Evolutionary conservation across 2,797 vertebrate genomes (phyloP), one percentile per base, ranked within the genome.

Genomic region (Epinephelus coioides): DNA sequence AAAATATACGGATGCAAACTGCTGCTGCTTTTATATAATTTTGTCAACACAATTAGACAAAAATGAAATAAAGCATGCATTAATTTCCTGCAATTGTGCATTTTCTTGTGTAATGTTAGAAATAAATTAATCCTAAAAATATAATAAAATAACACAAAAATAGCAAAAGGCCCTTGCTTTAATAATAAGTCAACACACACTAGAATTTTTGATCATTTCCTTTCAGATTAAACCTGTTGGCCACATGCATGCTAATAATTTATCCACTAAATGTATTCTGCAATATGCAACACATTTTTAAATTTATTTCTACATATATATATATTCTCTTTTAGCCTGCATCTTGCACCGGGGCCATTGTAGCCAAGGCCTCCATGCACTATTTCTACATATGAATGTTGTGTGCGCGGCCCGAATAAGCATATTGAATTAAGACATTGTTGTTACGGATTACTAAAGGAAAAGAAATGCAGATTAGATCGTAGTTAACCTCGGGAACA

Each of bases 381-480:
- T 53, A 76, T 79, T 65, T 84, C 63, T 90, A 86, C 87, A 89
- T 87, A 69, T 85, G 86, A 87, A 88, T 85, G 91, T 89, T 81
- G 85, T 82, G 84, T 89, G 82, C 74, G 74, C 82, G 69, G 85
- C 75, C 81, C 87, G 73, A 91, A 92, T 89, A 91, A 88, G 84
- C 80, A 91, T 85, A 82, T 89, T 92, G 89, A 92, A 90, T 94
- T 89, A 92, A 94, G 83, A 92, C 92, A 91, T 92, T 94, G 93
- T 92, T 92, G 88, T 94, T 88, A 59, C 78, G 91, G 91, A 94
- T 95, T 94, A 95, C 90, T 79, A 89, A 82, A 80, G 92, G 89
- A 87, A 95, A 95, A 94, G 85, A 95, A 93, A 95, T 94, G 93
- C 92, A 95, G 91, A 95, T 95, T 91, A 93, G 91, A 88, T 88